Base-by-base conservation (phyloP, 2,797 vertebrate species). In the Crenuchus spilurus region DNA sequence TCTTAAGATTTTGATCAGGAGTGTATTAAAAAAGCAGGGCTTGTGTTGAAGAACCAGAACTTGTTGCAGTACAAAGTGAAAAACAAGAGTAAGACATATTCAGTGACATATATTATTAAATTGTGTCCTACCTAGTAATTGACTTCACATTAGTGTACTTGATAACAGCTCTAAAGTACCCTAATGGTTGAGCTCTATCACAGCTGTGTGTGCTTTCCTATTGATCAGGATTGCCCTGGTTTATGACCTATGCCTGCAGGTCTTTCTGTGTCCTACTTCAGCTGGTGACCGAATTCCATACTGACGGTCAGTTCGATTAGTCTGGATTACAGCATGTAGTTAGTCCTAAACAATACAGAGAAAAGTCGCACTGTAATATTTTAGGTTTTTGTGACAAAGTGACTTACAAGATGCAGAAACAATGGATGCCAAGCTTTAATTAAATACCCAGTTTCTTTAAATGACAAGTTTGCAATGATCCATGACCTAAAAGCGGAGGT, bases 181-280 rank as follows among this genome's bases (percentile, higher is more conserved):
- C 11, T 48, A 66, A 37, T 35, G 14, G 20, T 30, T 39, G 31
- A 20, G 6, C n/a, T 57, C 46, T 58, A 39, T 65, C 72, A 26
- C 20, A 13, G 51, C 68, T 86, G 82, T 72, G 84, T 82, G 83
- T 80, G 67, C 76, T 84, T 79, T 80, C 84, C 70, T 18, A 81
- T 83, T 79, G 84, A 85, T 87, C 80, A 74, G 74, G 69, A 66
- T 79, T 90, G 88, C 74, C 84, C 88, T 84, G 84, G 84, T 88
- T 89, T 87, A 55, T 75, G 60, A 68, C 77, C 30, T 75, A 82
- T 80, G 61, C 57, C 83, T 63, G 2, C 66, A 72, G 75, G 77
- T 72, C 77, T 75, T 80, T 79, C 76, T 64, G 48, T 88, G 89
- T 84, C 88, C 90, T 82, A 89, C 84, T 86, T 90, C 84, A 84